phyloP scores from a whole-genome alignment of 2,797 vertebrate species.

The Acrocephalus scirpaceus region DNA sequence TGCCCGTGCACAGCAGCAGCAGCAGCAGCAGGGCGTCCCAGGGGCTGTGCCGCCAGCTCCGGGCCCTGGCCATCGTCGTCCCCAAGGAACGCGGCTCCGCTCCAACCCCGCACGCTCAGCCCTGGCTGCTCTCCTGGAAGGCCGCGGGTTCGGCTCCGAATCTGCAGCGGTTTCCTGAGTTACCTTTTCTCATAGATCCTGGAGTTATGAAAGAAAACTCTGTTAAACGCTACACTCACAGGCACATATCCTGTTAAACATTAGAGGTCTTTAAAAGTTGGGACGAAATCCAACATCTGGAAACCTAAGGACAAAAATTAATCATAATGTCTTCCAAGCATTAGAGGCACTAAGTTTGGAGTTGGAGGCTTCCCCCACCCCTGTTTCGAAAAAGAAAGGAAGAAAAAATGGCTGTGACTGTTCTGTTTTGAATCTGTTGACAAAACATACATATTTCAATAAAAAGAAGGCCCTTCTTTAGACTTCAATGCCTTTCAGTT shows the following conservation, averaged over 20 bases:
- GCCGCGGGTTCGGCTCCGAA: neutral
- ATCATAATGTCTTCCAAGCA: slow-evolving; percentile 48
- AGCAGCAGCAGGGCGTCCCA: slow-evolving; percentile 55
- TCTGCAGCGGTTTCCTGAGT: slow-evolving; percentile 6
- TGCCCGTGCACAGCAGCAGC: slow-evolving; percentile 29
- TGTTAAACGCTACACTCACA: slow-evolving; percentile 66
- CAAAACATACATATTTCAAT: neutral
- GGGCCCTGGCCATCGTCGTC: slow-evolving; percentile 27
- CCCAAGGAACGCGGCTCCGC: neutral
- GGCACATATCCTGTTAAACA: slow-evolving; percentile 71
- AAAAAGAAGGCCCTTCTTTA: slow-evolving; percentile 10
- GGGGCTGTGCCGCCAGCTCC: neutral
- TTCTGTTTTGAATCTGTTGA: slow-evolving; percentile 28
- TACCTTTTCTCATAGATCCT: slow-evolving; percentile 64
- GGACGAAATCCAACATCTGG: slow-evolving; percentile 70
- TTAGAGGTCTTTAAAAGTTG: slow-evolving; percentile 67
- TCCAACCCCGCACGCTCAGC: neutral
- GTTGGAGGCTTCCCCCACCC: neutral
- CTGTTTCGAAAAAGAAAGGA: neutral
- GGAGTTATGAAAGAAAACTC: slow-evolving; percentile 69
- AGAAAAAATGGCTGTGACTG: neutral
- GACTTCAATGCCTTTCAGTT: slow-evolving; percentile 10
- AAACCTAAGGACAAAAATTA: slow-evolving; percentile 63
- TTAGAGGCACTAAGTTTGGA: slow-evolving; percentile 24
- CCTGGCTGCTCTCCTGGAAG: neutral